Evolutionary conservation across 2,113 vertebrate species (phyloP).

Genomic region (Aegotheles bennettii): DNA sequence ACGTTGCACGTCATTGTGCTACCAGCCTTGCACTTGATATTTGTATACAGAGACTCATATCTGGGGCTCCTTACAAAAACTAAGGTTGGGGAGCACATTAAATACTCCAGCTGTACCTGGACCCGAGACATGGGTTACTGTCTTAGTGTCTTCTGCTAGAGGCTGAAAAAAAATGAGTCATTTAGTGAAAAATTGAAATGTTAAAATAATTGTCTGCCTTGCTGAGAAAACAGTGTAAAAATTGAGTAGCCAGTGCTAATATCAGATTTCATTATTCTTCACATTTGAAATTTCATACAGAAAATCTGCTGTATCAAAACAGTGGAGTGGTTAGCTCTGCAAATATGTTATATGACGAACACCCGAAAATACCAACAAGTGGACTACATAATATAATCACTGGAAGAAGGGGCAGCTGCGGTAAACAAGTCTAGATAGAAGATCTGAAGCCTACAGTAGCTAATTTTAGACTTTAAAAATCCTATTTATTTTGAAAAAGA

Average conservation of each 20-base stretch:
- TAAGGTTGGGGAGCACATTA: background rate
- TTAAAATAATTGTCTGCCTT: too few relatives aligned
- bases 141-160: background rate
- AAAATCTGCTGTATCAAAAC: background rate
- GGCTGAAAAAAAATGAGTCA: background rate
- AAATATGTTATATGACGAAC: background rate
- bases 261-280: background rate
- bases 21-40: too few relatives aligned
- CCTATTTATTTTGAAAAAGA: background rate
- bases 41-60: too few relatives aligned
- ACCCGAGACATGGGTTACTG: background rate
- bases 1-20: too few relatives aligned
- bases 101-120: background rate
- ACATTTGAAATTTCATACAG: background rate
- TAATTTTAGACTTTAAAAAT: background rate
- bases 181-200: background rate
- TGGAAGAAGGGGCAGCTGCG: background rate
- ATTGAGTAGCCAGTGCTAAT: background rate
- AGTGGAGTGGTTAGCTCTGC: background rate
- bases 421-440: background rate
- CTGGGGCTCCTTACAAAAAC: background rate
- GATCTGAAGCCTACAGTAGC: background rate
- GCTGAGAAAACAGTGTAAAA: background rate
- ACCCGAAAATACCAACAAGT: background rate
- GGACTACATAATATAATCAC: background rate